Percentiles rank a stretch among this genome's conserved stretches.
Conservation (phyloP, 2,797 vertebrate genomes). For the Sphenopsis melanotis region DNA sequence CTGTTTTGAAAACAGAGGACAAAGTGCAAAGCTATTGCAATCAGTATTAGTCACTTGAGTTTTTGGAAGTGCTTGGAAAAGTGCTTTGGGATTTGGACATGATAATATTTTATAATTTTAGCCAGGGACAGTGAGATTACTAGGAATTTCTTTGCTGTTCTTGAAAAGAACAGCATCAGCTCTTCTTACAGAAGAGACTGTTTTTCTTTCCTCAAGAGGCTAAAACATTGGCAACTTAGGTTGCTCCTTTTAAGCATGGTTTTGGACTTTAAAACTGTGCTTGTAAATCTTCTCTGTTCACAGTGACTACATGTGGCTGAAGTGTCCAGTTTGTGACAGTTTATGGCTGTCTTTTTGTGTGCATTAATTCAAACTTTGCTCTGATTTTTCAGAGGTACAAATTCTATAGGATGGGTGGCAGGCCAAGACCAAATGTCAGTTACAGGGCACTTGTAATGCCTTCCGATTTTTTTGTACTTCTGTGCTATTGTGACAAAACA, state of each 20-base stretch:
- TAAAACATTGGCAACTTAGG: not conserved
- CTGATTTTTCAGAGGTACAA: not conserved
- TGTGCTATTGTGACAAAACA: not conserved
- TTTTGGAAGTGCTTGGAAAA: not conserved
- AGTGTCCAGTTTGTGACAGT: not conserved
- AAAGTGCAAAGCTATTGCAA: not conserved
- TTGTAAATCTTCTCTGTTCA: not conserved
- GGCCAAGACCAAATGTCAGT: not conserved
- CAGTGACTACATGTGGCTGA: not conserved
- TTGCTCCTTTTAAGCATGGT: not conserved
- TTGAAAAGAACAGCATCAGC: not conserved
- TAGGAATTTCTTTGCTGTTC: not conserved
- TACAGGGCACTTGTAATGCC: not conserved
- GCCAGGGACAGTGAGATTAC: not conserved
- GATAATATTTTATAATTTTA: not conserved
- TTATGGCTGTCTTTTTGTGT: not conserved
- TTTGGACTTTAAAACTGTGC: not conserved
- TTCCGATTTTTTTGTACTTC: not conserved
- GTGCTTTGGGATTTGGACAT: not conserved
- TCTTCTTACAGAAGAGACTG: not conserved
- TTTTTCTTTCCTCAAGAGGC: not conserved
- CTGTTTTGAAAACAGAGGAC: not conserved
- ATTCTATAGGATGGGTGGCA: rapidly evolving
- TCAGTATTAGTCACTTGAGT: not conserved
- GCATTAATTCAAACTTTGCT: not conserved